Evolutionary conservation across 2,797 vertebrate genomes (phyloP).

Genomic region (Merluccius polli): DNA sequence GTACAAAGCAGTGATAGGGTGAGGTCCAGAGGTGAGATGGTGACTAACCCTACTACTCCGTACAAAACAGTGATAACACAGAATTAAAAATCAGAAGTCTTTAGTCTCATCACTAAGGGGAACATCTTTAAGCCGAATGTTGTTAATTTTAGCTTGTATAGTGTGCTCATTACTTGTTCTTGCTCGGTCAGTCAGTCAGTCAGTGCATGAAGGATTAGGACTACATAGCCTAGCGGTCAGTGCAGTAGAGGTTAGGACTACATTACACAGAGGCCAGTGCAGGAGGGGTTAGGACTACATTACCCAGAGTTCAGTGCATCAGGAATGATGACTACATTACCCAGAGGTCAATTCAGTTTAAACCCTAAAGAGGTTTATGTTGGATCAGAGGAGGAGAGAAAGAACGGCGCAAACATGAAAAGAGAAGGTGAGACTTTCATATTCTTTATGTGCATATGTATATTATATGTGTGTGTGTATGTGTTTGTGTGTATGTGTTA

Average conservation of each 20-base stretch:
- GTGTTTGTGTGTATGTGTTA: constrained; percentile 14
- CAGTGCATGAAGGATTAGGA: too few species aligned
- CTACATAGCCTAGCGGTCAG: too few species aligned
- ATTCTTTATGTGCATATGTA: not conserved
- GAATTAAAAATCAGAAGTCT: too few species aligned
- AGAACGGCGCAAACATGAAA: constrained; percentile 41
- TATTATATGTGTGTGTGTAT: not conserved
- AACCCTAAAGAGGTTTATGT: constrained; percentile 74
- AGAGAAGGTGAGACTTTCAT: constrained; percentile 66
- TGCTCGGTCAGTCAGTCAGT: too few species aligned
- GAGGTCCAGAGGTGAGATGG: too few species aligned
- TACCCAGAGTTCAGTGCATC: not conserved
- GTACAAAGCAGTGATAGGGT: too few species aligned
- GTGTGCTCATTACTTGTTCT: too few species aligned
- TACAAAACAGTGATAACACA: too few species aligned
- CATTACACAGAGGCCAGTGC: not conserved
- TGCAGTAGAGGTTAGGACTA: not conserved
- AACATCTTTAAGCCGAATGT: too few species aligned
- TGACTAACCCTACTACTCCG: too few species aligned
- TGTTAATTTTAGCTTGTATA: too few species aligned
- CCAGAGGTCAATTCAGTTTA: constrained; percentile 50
- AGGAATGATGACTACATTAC: constrained; percentile 49
- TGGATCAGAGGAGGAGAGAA: constrained; percentile 49
- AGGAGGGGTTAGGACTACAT: constrained; percentile 42
- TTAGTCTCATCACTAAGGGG: too few species aligned